These are phyloP conservation scores for Saxidomus purpurata DNA, from an alignment of 1,140 invertebrate genomes.

Conservation along the genomic window DNA sequence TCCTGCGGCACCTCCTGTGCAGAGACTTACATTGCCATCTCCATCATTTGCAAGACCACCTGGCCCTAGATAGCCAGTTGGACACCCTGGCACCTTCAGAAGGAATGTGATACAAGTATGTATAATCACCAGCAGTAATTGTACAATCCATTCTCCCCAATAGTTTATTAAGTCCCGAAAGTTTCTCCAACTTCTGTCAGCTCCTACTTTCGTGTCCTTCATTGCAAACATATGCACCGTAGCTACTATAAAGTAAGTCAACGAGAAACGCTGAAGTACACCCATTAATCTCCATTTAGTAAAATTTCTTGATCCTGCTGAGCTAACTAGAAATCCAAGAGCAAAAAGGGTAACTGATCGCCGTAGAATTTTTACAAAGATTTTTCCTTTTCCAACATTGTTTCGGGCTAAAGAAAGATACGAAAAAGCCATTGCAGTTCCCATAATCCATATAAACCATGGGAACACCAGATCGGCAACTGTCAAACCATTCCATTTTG, in stretches of 20 bases:
- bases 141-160: constrained; percentile 91
- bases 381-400: constrained; percentile 88
- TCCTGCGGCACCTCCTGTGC: constrained; percentile 94
- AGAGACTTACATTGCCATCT: constrained; percentile 89
- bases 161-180: constrained; percentile 89
- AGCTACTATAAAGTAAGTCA: constrained; percentile 93
- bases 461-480: constrained; percentile 97
- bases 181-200: constrained; percentile 85
- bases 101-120: constrained; percentile 92
- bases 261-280: constrained; percentile 93
- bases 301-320: constrained; percentile 68
- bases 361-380: constrained; percentile 86
- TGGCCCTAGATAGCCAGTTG: constrained; percentile 92
- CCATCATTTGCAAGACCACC: constrained; percentile 91
- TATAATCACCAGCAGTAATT: constrained; percentile 89
- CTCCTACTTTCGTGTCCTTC: constrained; percentile 42
- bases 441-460: constrained; percentile 97
- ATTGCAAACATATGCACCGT: constrained; percentile 89
- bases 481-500: constrained; percentile 96
- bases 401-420: constrained; percentile 91
- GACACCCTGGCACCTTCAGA: constrained; percentile 89
- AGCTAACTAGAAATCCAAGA: constrained; percentile 74
- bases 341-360: constrained; percentile 89
- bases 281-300: constrained; percentile 91
- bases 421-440: constrained; percentile 94